Base-by-base conservation (phyloP, 2,888 invertebrate genomes). In the Rotaria socialis region DNA sequence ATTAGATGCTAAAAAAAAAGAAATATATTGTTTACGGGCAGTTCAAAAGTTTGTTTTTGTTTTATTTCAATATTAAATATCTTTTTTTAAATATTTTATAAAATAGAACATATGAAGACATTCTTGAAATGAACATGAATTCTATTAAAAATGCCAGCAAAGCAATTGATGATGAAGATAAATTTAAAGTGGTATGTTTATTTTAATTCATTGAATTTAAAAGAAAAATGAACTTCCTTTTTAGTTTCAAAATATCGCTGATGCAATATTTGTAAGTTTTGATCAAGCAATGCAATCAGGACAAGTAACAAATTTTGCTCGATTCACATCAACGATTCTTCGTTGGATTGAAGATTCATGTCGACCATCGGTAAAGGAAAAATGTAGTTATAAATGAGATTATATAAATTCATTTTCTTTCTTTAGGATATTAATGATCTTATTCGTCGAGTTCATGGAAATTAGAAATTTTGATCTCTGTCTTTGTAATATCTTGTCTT, bases 1-100 rank as follows among this genome's bases (percentile, higher is more conserved):
- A 56, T 47, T 86, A 55, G 86, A 86, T 35, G 75, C 80, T 43
- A 50, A 56, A 8, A 85, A 75, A 80, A 86, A 85, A 41, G 86
- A 86, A 41, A 84, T 47, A 47, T 80, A 14, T 47, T 80, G 80
- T 47, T 43, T 80, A 10, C 43, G 43, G 4, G 47, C 80, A 3
- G 47, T 80, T 24, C 80, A 80, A 80, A 80, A 80, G 80, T 80
- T n/a, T 47, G 80, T 41, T 74, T 41, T 41, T 35, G 19, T 67
- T 27, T 67, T 67, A 14, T 27, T 27, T 27, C 16, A 58, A 52
- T 52, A 52, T 52, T 52, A 3, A 14, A 16, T 16, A 6, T 35
- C 14, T 11, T 35, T 35, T 35, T 16, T 35, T 0, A 8, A 8
- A 11, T 50, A 50, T 14, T 50, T 50, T 5, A 4, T 4, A 47